These are phyloP conservation scores for Entomobrya proxima DNA, from an alignment of 2,888 invertebrate genomes.

Conservation along the genomic window DNA sequence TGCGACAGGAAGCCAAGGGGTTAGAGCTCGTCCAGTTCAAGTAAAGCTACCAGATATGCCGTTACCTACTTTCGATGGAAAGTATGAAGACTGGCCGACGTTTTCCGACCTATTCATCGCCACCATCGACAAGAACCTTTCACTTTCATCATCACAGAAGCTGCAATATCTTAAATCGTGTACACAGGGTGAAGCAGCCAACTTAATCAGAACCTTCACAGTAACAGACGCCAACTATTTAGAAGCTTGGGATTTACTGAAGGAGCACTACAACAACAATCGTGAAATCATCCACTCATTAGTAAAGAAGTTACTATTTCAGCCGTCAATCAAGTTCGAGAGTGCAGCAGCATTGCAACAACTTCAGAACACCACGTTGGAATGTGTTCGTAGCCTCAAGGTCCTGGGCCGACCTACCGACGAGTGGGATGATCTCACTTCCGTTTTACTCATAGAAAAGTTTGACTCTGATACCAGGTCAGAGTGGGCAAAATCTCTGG, in stretches of 20 bases:
- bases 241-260: conserved; percentile 54
- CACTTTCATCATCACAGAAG: conserved; percentile 46
- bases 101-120: conserved; percentile 60
- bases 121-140: neutral
- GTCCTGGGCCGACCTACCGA: conserved; percentile 27
- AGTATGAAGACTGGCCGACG: conserved; percentile 55
- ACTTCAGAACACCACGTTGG: neutral
- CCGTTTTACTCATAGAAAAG: conserved; percentile 15
- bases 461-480: conserved; percentile 20
- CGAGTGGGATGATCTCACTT: conserved; percentile 50
- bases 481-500: conserved; percentile 34
- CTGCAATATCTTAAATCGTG: conserved; percentile 53
- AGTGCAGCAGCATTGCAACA: neutral
- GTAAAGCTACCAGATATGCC: conserved; percentile 60
- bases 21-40: too few relatives aligned
- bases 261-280: conserved; percentile 47
- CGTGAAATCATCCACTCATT: conserved; percentile 48
- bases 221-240: conserved; percentile 48
- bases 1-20: too few relatives aligned
- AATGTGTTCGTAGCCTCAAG: neutral
- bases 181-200: conserved; percentile 52
- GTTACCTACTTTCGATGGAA: conserved; percentile 58
- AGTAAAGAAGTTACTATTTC: neutral
- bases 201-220: conserved; percentile 38
- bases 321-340: neutral